Base-by-base conservation (phyloP, 2,113 vertebrate species). In the Macquaria australasica region DNA sequence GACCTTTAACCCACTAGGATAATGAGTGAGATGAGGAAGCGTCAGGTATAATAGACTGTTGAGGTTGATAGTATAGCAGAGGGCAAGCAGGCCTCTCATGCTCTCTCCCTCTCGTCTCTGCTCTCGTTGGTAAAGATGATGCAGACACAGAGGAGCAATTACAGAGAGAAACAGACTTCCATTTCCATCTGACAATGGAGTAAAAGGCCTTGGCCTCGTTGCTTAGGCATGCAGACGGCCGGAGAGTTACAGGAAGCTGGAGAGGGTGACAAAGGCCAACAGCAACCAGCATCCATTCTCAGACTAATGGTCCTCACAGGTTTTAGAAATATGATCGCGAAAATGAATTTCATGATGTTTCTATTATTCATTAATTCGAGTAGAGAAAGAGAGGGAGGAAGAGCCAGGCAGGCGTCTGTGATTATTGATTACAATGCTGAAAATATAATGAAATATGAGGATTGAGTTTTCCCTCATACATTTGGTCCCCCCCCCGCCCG, bases 21-120 rank as follows among this genome's bases (percentile, higher is more conserved):
- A 97, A 97, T 95, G 92, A 96, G 87, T 88, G 82, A 94, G 93
- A 96, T 90, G 95, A 96, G 90, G 91, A 48, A 90, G 85, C 77
- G 91, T 87, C 85, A 92, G 94, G 87, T 92, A 94, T 66, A 91
- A 92, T 94, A 90, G 90, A 92, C 89, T 86, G 96, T 89, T 90
- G 83, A 93, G 94, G 95, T 73, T 93, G 91, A 77, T 80, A 80
- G 92, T 92, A 92, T 81, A 77, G 85, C 84, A 72, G 83, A 72
- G 89, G 91, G 74, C 86, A 91, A 58, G 45, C 25, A 31, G 80
- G 85, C 84, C 87, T 83, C 83, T 84, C 71, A 28, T 71, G 73
- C 84, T 70, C 69, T 15, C 16, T 70, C 16, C 50, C 79, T 76
- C 68, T 28, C 45, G 25, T 82, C 72, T 68, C 73, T 51, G 68